Evolutionary conservation across 2,888 invertebrate species (phyloP), one percentile per base, ranked within the genome.

Genomic region (Microctonus brassicae): DNA sequence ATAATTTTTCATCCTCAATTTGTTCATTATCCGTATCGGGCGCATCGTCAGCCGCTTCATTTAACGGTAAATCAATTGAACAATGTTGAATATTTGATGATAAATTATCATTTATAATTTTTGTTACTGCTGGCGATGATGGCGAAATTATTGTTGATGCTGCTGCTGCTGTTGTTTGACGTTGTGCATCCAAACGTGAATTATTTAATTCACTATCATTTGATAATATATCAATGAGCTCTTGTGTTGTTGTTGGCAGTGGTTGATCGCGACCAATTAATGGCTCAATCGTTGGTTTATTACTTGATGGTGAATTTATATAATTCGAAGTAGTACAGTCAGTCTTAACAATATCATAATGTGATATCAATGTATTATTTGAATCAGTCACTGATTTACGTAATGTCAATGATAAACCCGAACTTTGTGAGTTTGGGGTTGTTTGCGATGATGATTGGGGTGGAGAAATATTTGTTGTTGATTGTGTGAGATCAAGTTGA

Each of bases 1-100:
- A 29, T 33, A 65, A 53, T n/a, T 66, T 55, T 33, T 74, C 65
- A 60, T 64, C 65, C 9, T 47, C 63, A 60, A 55, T 67, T 89
- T 89, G 79, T 88, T 87, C 69, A 88, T 47, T 89, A 73, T 88
- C 88, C 76, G 88, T 88, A 77, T 89, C 89, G n/a, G n/a, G n/a
- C 64, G 87, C 86, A 76, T 89, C 89, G 74, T 86, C 85, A 47
- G 86, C 88, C 76, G 88, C 82, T 78, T 90, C 89, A 62, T 47
- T 33, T 11, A 55, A 62, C 0, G 76, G 76, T 13, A 79, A 53
- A 71, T 84, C 83, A 64, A 83, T 83, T 10, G 81, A 82, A 70
- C 83, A 83, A 64, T 85, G 83, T 60, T 84, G 83, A 17, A 85
- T 78, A 13, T 82, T 79, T 17, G 33, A 13, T 2, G 1, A 3